Conservation (phyloP, 2,888 invertebrate genomes). For the Protodeltote pygarga region DNA sequence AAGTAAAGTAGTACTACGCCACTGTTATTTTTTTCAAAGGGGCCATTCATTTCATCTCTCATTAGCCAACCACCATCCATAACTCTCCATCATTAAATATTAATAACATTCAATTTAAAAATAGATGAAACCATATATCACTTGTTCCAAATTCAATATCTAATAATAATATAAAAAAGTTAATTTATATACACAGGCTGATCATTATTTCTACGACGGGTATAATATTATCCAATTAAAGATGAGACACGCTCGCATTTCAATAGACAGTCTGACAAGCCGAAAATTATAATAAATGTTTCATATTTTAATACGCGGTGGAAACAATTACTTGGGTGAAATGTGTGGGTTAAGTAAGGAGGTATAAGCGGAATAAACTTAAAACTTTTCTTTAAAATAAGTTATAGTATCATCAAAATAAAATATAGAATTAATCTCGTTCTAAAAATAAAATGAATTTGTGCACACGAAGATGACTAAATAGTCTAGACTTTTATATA, state of each 20-base stretch:
- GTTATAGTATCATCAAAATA: background rate
- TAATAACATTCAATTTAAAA: constrained; percentile 44
- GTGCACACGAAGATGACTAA: too few species aligned
- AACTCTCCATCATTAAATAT: constrained; percentile 30
- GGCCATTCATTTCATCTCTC: background rate
- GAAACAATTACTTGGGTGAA: constrained; percentile 73
- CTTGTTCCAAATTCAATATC: constrained; percentile 38
- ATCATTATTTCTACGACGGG: constrained; percentile 56
- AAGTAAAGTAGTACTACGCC: too few species aligned
- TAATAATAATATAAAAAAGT: constrained; percentile 38
- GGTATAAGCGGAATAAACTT: constrained; percentile 24
- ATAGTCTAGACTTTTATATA: too few species aligned
- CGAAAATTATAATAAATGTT: constrained; percentile 83
- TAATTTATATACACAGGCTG: constrained; percentile 57
- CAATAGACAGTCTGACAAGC: constrained; percentile 82
- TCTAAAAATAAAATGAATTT: too few species aligned
- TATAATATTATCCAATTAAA: constrained; percentile 80
- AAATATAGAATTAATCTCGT: too few species aligned
- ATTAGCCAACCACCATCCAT: background rate
- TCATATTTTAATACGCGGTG: constrained; percentile 72
- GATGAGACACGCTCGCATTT: constrained; percentile 84
- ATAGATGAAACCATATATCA: constrained; percentile 48
- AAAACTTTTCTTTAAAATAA: background rate
- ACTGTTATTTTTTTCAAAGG: too few species aligned
- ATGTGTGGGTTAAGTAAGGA: constrained; percentile 38